Conservation (phyloP, 2,113 vertebrate species). For the Micronycteris hirsuta region DNA sequence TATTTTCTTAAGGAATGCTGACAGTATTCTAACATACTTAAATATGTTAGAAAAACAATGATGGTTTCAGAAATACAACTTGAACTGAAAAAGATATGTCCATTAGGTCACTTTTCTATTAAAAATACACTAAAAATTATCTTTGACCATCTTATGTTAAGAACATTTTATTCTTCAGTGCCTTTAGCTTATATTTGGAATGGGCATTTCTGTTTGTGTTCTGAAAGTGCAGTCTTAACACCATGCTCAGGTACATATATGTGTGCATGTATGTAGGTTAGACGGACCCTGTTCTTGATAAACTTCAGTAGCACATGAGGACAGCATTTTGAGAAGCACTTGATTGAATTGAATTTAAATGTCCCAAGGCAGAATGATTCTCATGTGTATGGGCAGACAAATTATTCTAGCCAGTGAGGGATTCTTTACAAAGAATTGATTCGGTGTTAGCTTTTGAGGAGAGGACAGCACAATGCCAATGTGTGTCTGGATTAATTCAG, state of each 20-base stretch:
- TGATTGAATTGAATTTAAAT: not conserved
- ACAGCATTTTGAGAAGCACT: not conserved
- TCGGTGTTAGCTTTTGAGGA: not conserved
- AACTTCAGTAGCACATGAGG: not conserved
- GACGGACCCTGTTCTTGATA: not conserved
- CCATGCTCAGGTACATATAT: not conserved
- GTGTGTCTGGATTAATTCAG: not conserved
- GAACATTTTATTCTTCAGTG: not conserved
- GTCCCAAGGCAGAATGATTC: not conserved
- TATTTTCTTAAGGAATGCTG: not conserved
- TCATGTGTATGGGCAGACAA: not conserved
- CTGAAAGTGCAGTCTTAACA: not conserved
- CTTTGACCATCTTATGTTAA: not conserved
- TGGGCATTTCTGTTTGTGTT: not conserved
- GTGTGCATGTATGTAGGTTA: not conserved
- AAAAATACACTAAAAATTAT: conserved; percentile 8
- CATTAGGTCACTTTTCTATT: conserved; percentile 21
- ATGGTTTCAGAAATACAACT: not conserved
- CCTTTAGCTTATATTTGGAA: not conserved
- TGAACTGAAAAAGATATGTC: not conserved
- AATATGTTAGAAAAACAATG: not conserved
- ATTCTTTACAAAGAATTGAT: conserved; percentile 15
- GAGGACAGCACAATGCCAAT: not conserved
- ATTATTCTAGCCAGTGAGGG: not conserved
- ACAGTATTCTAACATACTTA: not conserved